Evolutionary conservation across 1,140 invertebrate genomes (phyloP), one percentile per base, ranked within the genome.

Genomic region (Musca vetustissima): DNA sequence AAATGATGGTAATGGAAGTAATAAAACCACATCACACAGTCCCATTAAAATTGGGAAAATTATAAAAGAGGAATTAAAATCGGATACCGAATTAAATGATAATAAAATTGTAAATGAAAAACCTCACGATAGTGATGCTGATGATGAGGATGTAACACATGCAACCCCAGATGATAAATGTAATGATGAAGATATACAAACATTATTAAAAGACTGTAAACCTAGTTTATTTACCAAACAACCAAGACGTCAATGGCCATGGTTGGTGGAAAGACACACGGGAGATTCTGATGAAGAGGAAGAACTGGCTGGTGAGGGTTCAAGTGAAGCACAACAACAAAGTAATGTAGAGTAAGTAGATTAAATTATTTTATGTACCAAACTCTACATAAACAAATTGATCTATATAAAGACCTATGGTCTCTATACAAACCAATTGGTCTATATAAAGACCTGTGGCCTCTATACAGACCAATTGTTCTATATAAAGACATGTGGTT

Each of bases 171-270:
- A 64, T 21, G 24, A 50, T 2, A 64, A 17, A 19, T 64, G 61
- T 21, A 24, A 32, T 49, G 69, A 67, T 21, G 19, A 49, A 21
- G 52, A 66, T 36, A 13, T 49, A 2, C n/a, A 22, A 22, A 8
- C 28, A 11, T 9, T 43, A 36, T 49, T 70, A 19, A 50, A 21
- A 28, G 17, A n/a, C 1, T 80, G 76, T 49, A 72, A 73, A 47
- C 76, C 78, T 32, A 82, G 80, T 66, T 74, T 81, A 2, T 82
- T 82, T 50, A 69, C 68, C 0, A 70, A 78, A 13, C 72, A 72
- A 8, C 69, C 71, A 0, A 75, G 73, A 14, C 73, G 78, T n/a
- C 74, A 75, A 48, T 80, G 74, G 73, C 80, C 78, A 7, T 82
- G 81, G 80, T 48, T 79, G 43, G 47, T 49, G 7, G 69, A 71